phyloP scores from a whole-genome alignment of 2,113 vertebrate species.

The Capreolus pygargus region DNA sequence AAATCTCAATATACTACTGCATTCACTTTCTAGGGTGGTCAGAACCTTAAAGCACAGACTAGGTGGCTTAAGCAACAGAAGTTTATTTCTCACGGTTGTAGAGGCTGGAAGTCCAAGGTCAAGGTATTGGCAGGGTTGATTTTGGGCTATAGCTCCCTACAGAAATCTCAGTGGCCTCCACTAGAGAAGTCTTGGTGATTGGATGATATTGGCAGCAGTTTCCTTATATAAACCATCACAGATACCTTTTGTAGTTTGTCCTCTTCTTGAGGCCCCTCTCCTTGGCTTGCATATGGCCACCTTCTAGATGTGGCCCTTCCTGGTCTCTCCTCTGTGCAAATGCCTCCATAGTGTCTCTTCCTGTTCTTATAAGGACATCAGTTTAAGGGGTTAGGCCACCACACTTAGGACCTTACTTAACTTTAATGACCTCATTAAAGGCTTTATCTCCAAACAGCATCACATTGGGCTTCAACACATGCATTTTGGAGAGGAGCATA shows the following conservation, averaged over 20 bases:
- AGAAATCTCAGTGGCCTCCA: slow-evolving; percentile 69
- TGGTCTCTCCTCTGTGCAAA: background rate
- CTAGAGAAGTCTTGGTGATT: slow-evolving; percentile 66
- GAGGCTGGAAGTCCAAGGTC: background rate
- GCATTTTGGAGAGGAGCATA: background rate
- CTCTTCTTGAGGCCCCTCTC: background rate
- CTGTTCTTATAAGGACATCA: background rate
- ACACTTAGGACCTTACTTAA: background rate
- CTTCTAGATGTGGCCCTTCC: background rate
- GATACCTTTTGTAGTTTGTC: slow-evolving; percentile 63
- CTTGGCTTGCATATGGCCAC: background rate
- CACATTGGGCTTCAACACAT: background rate
- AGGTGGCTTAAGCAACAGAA: background rate
- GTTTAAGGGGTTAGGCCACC: background rate
- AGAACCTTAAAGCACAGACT: background rate
- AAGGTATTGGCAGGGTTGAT: background rate
- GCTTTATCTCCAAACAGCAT: background rate
- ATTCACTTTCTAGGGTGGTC: background rate
- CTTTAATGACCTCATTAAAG: background rate
- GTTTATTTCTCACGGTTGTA: background rate
- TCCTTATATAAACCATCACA: slow-evolving; percentile 72
- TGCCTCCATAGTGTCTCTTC: background rate
- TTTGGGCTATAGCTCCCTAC: slow-evolving; percentile 58
- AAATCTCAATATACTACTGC: background rate
- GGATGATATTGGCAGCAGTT: slow-evolving; percentile 56